Base-by-base conservation (phyloP, 2,113 vertebrate genomes). In the Manacus vitellinus region DNA sequence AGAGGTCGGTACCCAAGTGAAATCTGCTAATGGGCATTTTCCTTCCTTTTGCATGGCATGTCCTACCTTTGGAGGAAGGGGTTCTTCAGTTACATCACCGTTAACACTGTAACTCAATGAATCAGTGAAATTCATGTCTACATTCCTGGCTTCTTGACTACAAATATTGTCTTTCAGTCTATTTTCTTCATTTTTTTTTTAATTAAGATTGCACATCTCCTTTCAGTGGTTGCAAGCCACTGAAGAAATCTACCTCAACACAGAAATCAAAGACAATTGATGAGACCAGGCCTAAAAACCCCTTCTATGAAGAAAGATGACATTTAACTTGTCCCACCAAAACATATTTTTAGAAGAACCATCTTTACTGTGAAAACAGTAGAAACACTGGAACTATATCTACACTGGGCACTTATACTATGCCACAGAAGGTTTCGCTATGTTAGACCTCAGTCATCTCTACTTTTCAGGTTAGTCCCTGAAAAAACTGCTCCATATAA, bases 1-100 rank as follows among this genome's bases (percentile, higher is more conserved):
- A 94, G 88, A 96, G 96, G 95, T 75, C 2, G 2, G 37, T 91
- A 8, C 46, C 61, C 84, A 46, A 47, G 73, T 37, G 80, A 20
- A 68, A 43, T 24, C 65, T 52, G 35, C 44, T 81, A 79, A 24
- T 46, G 31, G 72, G 18, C 27, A 17, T 84, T 75, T 72, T 35
- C 71, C 85, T 37, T 33, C 1, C 0, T 33, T 10, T 80, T 4
- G 2, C 10, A 0, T 2, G 68, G 16, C 35, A 12, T 7, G 39
- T 17, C 54, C 51, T 66, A 30, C 51, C 59, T 63, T 43, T 43
- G 78, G n/a, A 56, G 37, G 30, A 58, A 9, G 46, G 16, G 1
- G 2, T 39, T 41, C 86, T 56, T 63, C 63, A 33, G 2, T 16
- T 44, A 35, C 12, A 4, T 37, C 33, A 16, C 24, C 47, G 37